Base-by-base conservation (phyloP, 2,888 invertebrate species). In the Perdita meconis region DNA sequence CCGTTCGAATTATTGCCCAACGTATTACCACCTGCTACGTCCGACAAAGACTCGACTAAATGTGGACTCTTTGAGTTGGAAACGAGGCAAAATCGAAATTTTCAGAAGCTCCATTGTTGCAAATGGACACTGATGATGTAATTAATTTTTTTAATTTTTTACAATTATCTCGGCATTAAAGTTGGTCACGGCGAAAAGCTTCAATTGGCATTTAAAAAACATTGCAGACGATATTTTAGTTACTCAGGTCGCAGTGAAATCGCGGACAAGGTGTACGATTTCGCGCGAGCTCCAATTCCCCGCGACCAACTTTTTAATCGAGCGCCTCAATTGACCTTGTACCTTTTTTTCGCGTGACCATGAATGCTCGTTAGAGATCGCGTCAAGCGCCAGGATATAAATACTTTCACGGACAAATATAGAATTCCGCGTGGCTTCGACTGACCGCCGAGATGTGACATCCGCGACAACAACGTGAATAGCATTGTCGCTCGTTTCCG, bases 381-480 rank as follows among this genome's bases (percentile, higher is more conserved):
- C 63, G 59, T 26, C 53, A 66, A 68, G 61, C 69, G 70, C 56
- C 60, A 51, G 34, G 70, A 30, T 80, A 72, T 59, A 67, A 77
- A 82, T 82, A 82, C 65, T 51, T 59, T 67, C 77, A 64, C 66
- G 71, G 66, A 75, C 69, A 71, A 77, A 76, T 74, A 79, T 74
- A 71, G 71, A 68, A 73, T 79, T 73, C 71, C 55, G 76, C 51
- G 19, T 65, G 79, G 36, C 57, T 53, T 61, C 42, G 44, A 60
- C 51, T 55, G 38, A 19, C 44, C 63, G 57, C 50, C 67, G 76
- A 78, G 75, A 82, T 86, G 78, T 86, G 82, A 85, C 85, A 84
- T 81, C 71, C 80, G 79, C 40, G 66, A 68, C 64, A 69, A 76
- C 79, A 73, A 82, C 85, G 81, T 78, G 74, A 72, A 64, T 64